Evolutionary conservation across 2,113 vertebrate genomes (phyloP), one percentile per base, ranked within the genome.

Genomic region (Podarcis muralis): DNA sequence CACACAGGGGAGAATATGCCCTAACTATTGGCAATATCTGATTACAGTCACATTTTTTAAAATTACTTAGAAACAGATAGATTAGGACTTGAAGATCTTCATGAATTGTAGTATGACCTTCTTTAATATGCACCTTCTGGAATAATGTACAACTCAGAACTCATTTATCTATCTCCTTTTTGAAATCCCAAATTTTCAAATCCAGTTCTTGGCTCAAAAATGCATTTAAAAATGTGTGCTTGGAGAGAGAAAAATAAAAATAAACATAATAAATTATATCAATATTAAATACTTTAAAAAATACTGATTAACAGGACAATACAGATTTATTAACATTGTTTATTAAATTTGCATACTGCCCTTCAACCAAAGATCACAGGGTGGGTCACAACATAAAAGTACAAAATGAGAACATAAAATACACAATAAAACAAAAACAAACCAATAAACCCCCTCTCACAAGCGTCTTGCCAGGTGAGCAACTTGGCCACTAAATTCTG

Each of bases 21-120:
- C 80, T 8, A 88, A 2, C 20, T 69, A 83, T 76, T 30, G 20
- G 30, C 75, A 86, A 37, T 65, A 27, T 57, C 7, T 53, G 20
- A 69, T 81, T 93, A 59, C 27, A 88, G 82, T 16, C 66, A 6
- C 0, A 30, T 91, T 37, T 22, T 22, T 90, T 8, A 48, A 92
- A 86, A n/a, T 77, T 75, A 68, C 62, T 92, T 5, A 1, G 69
- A 80, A 12, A 78, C 83, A 43, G 2, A 66, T 16, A 72, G 25
- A 37, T 5, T 75, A 68, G 23, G 32, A 13, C 18, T 68, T 86
- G 35, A 32, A 6, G 27, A 65, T 25, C 37, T 65, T 37, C 16
- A 6, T 43, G 37, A 76, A 76, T 37, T 76, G 32, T 76, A 30
- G 53, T 65, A 66, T 66, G 18, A 62, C 5, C 25, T 43, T 25